Base-by-base conservation (phyloP, 2,797 vertebrate genomes). In the Falco berigora region DNA sequence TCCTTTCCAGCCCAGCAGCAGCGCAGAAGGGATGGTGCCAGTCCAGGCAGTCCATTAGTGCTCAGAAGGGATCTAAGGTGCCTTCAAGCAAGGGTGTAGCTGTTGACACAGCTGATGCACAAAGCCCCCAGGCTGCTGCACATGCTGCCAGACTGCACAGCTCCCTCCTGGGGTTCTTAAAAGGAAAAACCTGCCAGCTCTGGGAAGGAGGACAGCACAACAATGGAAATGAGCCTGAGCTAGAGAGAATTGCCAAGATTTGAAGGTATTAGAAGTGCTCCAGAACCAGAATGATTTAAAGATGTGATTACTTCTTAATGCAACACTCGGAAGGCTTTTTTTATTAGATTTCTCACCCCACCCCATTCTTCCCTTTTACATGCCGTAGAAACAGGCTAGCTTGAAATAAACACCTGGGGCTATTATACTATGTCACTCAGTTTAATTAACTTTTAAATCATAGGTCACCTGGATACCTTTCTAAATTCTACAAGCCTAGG, bases 401-500 rank as follows among this genome's bases (percentile, higher is more conserved):
- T 96, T 96, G 96, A 97, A 97, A 97, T 96, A 97, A 98, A 96
- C 91, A 97, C 97, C 96, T 92, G 89, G 72, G 97, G 97, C 97
- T 96, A 92, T 96, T 97, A 77, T 61, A 86, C 72, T 94, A 20
- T 95, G 69, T 96, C 95, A 91, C 90, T 97, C 96, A 52, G 92
- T 96, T 97, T 98, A 97, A 98, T 98, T 98, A 98, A 97, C 97
- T 97, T 98, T 92, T 97, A 98, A 98, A 97, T 98, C 98, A 96
- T 86, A 76, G 93, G 93, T 97, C 97, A 95, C 96, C 78, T 46
- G 15, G 75, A 77, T 96, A 30, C 55, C 86, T 74, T 95, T 88
- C 92, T 97, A 63, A 77, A 83, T 94, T 96, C 61, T 89, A 5
- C 38, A 50, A 42, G 76, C 63, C 22, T 66, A 8, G 50, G 49